Percentiles rank a stretch among this genome's conserved stretches.
These are phyloP conservation scores for Drosophila bipectinata DNA, from an alignment of 1,140 invertebrate species.

Conservation along the genomic window DNA sequence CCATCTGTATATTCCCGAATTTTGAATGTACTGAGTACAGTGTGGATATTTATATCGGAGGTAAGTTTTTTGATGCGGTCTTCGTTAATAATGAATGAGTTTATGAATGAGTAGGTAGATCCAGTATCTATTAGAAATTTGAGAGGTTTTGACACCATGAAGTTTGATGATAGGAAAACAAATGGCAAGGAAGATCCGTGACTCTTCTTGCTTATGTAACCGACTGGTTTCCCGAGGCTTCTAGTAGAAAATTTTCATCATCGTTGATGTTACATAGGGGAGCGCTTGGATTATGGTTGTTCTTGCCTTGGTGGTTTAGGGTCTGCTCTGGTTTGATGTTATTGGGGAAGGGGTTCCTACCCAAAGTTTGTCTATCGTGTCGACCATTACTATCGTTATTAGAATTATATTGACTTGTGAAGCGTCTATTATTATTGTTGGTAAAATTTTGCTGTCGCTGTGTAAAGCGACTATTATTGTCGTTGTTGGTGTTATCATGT, in stretches of 20 bases:
- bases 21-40: conserved; percentile 27
- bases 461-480: conserved; percentile 16
- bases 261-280: too few relatives aligned
- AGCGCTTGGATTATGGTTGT: conserved; percentile 23
- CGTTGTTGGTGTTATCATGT: conserved; percentile 13
- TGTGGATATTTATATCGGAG: conserved; percentile 29
- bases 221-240: too few relatives aligned
- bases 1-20: conserved; percentile 30
- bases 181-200: too few relatives aligned
- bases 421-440: conserved; percentile 5
- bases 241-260: neutral
- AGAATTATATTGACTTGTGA: too few relatives aligned
- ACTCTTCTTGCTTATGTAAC: too few relatives aligned
- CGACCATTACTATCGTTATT: too few relatives aligned
- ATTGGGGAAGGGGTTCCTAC: conserved; percentile 14
- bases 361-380: conserved; percentile 10
- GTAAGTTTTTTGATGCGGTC: conserved; percentile 22
- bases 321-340: conserved; percentile 12
- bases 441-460: neutral
- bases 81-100: conserved; percentile 21
- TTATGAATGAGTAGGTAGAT: conserved; percentile 24
- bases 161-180: too few relatives aligned
- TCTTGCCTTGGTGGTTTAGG: conserved; percentile 18
- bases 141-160: conserved; percentile 2
- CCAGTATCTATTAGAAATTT: conserved; percentile 22